Percentiles rank a stretch among this genome's conserved stretches.
Evolutionary conservation across 2,888 invertebrate species (phyloP).

Genomic region (Myathropa florea): DNA sequence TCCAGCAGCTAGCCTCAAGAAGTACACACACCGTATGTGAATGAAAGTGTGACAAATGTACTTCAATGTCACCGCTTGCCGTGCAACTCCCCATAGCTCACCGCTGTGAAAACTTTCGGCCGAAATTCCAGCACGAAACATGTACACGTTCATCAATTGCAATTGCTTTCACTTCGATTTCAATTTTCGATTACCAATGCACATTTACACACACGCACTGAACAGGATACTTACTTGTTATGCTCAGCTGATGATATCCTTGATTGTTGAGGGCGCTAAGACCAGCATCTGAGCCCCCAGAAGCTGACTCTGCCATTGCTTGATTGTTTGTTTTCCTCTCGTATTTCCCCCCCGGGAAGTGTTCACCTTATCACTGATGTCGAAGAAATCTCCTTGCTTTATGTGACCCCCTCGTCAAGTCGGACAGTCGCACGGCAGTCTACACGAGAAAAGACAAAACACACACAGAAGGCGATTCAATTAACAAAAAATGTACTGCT

Average conservation of each 20-base stretch:
- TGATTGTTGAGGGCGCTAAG: slow-evolving; percentile 74
- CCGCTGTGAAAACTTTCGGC: neutral
- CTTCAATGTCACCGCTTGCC: neutral
- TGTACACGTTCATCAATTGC: neutral
- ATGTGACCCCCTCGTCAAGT: slow-evolving; percentile 52
- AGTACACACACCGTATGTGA: neutral
- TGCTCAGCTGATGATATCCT: slow-evolving; percentile 86
- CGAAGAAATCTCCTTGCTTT: neutral
- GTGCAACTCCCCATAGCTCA: neutral
- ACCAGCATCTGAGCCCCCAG: slow-evolving; percentile 55
- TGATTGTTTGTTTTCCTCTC: neutral
- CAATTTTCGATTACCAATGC: neutral
- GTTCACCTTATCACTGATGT: slow-evolving; percentile 30
- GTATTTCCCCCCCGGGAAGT: slow-evolving; percentile 3
- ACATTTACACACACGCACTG: neutral
- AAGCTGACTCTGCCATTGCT: slow-evolving; percentile 72
- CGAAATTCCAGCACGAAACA: slow-evolving; percentile 8
- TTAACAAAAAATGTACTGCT: neutral
- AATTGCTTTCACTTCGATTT: slow-evolving; percentile 48
- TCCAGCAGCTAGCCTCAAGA: neutral
- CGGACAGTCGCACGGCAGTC: slow-evolving; percentile 30
- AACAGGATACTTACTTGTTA: slow-evolving; percentile 83
- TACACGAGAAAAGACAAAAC: slow-evolving; percentile 19
- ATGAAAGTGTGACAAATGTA: neutral
- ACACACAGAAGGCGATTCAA: neutral